Base-by-base conservation (phyloP, 2,113 vertebrate species). In the Ictalurus furcatus region DNA sequence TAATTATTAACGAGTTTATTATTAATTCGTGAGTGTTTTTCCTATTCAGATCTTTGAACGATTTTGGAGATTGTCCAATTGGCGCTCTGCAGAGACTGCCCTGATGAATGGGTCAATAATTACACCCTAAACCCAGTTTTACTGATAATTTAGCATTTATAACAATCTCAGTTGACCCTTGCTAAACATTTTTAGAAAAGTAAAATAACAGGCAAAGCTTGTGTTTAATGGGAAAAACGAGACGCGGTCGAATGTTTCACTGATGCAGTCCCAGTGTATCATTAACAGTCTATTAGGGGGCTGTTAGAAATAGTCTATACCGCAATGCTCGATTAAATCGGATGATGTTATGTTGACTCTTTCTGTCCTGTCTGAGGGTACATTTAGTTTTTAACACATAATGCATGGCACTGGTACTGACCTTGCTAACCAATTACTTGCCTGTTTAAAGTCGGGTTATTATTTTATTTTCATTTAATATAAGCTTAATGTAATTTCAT, bases 1-100 rank as follows among this genome's bases (percentile, higher is more conserved):
- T 13, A 59, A 82, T 82, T 59, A 59, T 82, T 23, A 82, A 82
- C 56, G 86, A 80, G 12, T 69, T 54, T 34, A 56, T 65, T 69
- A 58, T 88, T 40, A 14, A 88, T 69, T 67, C 30, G 17, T 37
- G 23, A 67, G 13, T 19, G 1, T 25, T 88, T 85, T 71, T 54
- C 21, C 4, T 6, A 34, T 34, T 85, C 16, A 9, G 44, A 23
- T 85, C 25, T 85, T 73, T 71, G 65, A 34, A 48, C 44, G 6
- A 85, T 52, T 52, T 73, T 85, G n/a, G n/a, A 37, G 11, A 58
- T 85, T 28, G 7, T 52, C 65, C 59, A 52, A 67, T 69, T 19
- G 13, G 81, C 4, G 9, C 54, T 61, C 81, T 58, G 54, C 80
- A 82, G 52, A 25, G 82, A 44, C 23, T 85, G 23, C 28, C 52